Evolutionary conservation across 2,888 invertebrate species (phyloP).

Genomic region (Nasonovia ribisnigri): DNA sequence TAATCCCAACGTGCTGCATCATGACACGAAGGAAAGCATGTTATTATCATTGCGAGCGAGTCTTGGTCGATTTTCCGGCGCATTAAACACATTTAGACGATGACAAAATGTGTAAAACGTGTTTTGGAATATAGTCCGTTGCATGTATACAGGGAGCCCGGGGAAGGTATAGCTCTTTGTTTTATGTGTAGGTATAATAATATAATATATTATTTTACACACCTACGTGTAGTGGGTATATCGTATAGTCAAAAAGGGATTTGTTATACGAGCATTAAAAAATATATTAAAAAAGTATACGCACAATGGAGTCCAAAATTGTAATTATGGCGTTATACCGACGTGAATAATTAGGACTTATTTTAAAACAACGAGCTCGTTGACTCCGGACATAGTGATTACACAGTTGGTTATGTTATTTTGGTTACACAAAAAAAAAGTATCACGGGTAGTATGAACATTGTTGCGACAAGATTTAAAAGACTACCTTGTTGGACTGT

Average conservation of each 20-base stretch:
- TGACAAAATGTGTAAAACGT: slow-evolving; percentile 53
- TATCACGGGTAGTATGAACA: neutral
- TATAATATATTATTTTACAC: slow-evolving; percentile 11
- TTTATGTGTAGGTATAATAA: neutral
- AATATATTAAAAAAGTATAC: neutral
- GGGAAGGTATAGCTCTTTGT: slow-evolving; percentile 8
- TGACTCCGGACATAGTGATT: neutral
- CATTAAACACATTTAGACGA: slow-evolving; percentile 48
- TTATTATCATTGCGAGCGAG: slow-evolving; percentile 20
- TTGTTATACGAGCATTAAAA: neutral
- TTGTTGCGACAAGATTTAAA: neutral
- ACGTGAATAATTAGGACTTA: neutral
- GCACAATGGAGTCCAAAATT: neutral
- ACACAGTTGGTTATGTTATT: neutral
- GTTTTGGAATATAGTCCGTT: slow-evolving; percentile 27
- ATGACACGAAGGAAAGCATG: slow-evolving; percentile 30
- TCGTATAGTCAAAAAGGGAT: neutral
- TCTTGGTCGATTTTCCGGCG: slow-evolving; percentile 54
- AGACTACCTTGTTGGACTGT: neutral
- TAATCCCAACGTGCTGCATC: neutral
- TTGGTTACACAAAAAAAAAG: neutral
- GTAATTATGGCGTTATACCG: neutral
- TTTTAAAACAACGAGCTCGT: neutral
- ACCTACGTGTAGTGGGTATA: neutral
- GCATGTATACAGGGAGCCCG: neutral